These are phyloP conservation scores for Hypena proboscidalis DNA, from an alignment of 2,888 invertebrate genomes.

Conservation along the genomic window DNA sequence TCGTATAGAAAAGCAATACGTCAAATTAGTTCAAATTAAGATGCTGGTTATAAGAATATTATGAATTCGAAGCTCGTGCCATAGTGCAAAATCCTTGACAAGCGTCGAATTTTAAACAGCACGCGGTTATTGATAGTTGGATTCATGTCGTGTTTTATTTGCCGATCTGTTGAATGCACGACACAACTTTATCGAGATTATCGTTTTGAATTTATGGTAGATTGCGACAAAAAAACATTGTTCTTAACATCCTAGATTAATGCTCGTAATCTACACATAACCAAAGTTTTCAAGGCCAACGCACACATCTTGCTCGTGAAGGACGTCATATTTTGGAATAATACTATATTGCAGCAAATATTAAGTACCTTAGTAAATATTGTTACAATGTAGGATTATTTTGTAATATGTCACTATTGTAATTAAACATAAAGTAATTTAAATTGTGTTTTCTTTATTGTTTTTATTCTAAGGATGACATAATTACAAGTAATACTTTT, in stretches of 20 bases:
- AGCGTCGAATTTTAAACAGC: slow-evolving; percentile 74
- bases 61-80: slow-evolving; percentile 69
- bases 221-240: slow-evolving; percentile 35
- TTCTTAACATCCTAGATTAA: slow-evolving; percentile 36
- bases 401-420: too few relatives aligned
- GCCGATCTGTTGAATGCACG: slow-evolving; percentile 49
- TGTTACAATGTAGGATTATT: too few relatives aligned
- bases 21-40: slow-evolving; percentile 57
- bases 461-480: too few relatives aligned
- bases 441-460: too few relatives aligned
- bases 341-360: too few relatives aligned
- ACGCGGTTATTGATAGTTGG: slow-evolving; percentile 70
- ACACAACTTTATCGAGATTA: slow-evolving; percentile 31
- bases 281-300: too few relatives aligned
- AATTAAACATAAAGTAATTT: too few relatives aligned
- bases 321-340: too few relatives aligned
- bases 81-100: slow-evolving; percentile 77
- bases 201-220: slow-evolving; percentile 32
- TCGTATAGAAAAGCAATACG: slow-evolving; percentile 39
- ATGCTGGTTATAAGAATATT: slow-evolving; percentile 65
- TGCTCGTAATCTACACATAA: slow-evolving; percentile 31
- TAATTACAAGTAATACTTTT: too few relatives aligned
- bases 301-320: too few relatives aligned
- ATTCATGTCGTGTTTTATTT: slow-evolving; percentile 63
- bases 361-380: too few relatives aligned